phyloP scores from a whole-genome alignment of 2,888 invertebrate genomes.

The Odontothrips loti region DNA sequence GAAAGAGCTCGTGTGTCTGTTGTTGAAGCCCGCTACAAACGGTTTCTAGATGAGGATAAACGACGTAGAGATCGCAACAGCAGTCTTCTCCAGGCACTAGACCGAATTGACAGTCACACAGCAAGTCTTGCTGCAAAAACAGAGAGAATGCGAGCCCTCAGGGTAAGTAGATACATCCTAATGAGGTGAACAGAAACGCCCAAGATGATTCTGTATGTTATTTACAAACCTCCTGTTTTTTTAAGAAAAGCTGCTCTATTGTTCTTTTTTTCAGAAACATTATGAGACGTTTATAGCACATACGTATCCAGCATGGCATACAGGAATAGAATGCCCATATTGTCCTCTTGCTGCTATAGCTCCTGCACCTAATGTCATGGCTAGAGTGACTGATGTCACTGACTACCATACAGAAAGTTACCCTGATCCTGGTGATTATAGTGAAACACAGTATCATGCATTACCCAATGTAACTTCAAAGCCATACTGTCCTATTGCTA shows the following conservation, averaged over 20 bases:
- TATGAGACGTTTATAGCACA: conserved; percentile 8
- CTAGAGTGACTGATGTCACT: not conserved
- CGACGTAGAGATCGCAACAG: conserved; percentile 3
- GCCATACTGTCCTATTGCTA: not conserved
- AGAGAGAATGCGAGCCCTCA: not conserved
- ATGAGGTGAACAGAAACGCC: not conserved
- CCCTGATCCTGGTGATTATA: not conserved
- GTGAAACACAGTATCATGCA: not conserved
- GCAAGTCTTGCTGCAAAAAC: not conserved
- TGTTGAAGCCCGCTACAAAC: not conserved
- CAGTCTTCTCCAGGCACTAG: not conserved
- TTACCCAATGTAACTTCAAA: not conserved
- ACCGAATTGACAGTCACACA: conserved; percentile 11
- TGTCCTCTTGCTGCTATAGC: not conserved
- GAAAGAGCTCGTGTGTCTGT: conserved; percentile 2
- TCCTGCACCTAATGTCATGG: not conserved
- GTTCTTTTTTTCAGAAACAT: not conserved
- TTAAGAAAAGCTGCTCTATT: not conserved
- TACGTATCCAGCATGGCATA: not conserved
- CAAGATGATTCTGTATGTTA: too few relatives aligned
- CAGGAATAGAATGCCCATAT: not conserved
- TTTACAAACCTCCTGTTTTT: not conserved
- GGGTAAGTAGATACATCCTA: not conserved
- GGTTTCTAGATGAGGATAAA: conserved; percentile 1
- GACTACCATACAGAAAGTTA: not conserved